Conservation (phyloP, 2,888 invertebrate species). For the Oscheius myriophilus region DNA sequence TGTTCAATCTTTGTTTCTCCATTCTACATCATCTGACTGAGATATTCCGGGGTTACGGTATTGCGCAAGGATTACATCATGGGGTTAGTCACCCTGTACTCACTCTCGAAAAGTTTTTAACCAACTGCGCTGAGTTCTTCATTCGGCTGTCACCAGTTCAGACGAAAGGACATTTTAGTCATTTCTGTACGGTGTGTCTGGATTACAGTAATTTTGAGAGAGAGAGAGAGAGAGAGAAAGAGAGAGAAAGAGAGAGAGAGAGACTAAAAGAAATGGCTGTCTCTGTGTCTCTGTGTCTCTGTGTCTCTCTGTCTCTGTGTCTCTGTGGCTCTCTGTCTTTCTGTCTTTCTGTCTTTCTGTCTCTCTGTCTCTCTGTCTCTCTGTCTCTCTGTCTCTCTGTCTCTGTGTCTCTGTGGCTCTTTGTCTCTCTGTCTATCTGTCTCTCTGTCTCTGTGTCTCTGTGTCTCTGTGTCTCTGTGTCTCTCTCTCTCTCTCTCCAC, state of each 20-base stretch:
- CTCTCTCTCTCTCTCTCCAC: neutral
- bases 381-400: neutral
- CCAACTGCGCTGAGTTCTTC: too few species aligned
- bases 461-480: neutral
- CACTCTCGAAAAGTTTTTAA: too few species aligned
- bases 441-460: neutral
- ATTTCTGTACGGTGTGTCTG: neutral
- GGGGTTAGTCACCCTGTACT: too few species aligned
- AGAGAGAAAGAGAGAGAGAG: too few species aligned
- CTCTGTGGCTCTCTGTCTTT: neutral
- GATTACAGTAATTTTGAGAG: neutral
- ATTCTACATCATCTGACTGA: too few species aligned
- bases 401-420: neutral
- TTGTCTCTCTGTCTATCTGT: neutral
- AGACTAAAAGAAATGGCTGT: too few species aligned
- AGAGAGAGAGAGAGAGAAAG: too few species aligned
- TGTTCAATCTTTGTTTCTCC: too few species aligned
- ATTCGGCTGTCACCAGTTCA: too few species aligned
- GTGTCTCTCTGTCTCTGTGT: neutral
- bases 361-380: slow-evolving; percentile 1
- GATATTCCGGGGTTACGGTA: too few species aligned
- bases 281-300: neutral
- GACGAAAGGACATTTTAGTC: too few species aligned
- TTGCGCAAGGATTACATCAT: too few species aligned
- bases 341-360: neutral